Evolutionary conservation across 2,113 vertebrate genomes (phyloP).

Genomic region (Drymodes brunneopygia): DNA sequence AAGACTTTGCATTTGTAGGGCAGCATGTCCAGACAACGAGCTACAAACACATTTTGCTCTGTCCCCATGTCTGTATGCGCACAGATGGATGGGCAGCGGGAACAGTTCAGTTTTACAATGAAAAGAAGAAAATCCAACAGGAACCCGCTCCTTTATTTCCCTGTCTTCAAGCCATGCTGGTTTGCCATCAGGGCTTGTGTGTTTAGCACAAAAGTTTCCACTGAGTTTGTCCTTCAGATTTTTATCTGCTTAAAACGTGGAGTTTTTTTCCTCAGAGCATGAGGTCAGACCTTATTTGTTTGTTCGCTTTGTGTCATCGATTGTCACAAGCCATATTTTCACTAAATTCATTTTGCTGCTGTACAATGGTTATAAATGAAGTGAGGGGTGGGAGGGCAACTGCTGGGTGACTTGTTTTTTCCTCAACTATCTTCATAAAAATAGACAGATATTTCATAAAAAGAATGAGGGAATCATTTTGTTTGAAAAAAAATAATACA

Average conservation of each 20-base stretch:
- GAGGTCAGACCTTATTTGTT: not conserved
- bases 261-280: fast-evolving
- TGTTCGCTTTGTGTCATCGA: not conserved
- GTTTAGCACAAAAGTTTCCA: not conserved
- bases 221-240: not conserved
- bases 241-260: not conserved
- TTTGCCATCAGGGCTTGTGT: not conserved
- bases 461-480: not conserved
- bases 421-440: not conserved
- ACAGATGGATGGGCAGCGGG: fast-evolving
- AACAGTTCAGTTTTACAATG: not conserved
- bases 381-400: not conserved
- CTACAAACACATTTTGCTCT: fast-evolving
- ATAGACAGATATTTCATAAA: not conserved
- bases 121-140: not conserved
- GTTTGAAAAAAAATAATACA: not conserved
- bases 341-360: not conserved
- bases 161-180: fast-evolving
- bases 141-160: not conserved
- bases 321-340: not conserved
- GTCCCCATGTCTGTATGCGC: fast-evolving
- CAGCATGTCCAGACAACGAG: not conserved
- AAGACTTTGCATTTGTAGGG: not conserved
- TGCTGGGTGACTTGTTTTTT: not conserved
- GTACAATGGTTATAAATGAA: not conserved